Base-by-base conservation (phyloP, 2,888 invertebrate genomes). In the Lochmaea capreae region DNA sequence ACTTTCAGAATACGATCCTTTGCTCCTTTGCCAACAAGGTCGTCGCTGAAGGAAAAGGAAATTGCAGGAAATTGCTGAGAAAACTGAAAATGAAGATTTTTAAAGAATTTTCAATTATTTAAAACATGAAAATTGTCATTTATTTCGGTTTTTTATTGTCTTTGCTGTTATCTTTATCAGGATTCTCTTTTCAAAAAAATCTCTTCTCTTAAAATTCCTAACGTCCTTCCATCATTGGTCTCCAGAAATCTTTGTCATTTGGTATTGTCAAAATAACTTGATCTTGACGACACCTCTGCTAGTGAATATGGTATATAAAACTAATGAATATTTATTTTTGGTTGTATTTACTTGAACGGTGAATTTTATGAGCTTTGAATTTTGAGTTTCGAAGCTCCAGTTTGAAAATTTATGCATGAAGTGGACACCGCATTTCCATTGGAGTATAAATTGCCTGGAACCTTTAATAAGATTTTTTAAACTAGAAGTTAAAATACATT, bases 241-340 rank as follows among this genome's bases (percentile, higher is more conserved):
- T 26, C 26, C 4, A 26, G 26, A 26, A 26, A 26, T 26, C 26
- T 5, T 4, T 3, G 26, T 26, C 0, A 26, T 26, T 26, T 26
- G 3, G 3, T 26, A 5, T 26, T 26, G 26, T 26, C 26, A 5
- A 3, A 26, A 26, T 26, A 26, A 26, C 26, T 5, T 26, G 26
- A 26, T 67, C 4, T 11, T 42, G 14, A 22, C 67, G 12, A 52
- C n/a, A n/a, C 58, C 43, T 57, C 43, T 18, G 22, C 46, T 52
- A 61, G 46, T 26, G 46, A 59, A 8, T 61, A 26, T 18, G 59
- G 52, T 58, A 57, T 43, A 43, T 63, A 76, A 77, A 78, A 78
- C 77, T 81, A 79, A 81, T 81, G 81, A 80, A 81, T 81, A 81
- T 82, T 82, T 81, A 81, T 80, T 79, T 79, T 79, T 76, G 79